Percentiles rank a stretch among this genome's conserved stretches.
phyloP scores from a whole-genome alignment of 2,888 invertebrate species.

The Trissolcus japonicus region DNA sequence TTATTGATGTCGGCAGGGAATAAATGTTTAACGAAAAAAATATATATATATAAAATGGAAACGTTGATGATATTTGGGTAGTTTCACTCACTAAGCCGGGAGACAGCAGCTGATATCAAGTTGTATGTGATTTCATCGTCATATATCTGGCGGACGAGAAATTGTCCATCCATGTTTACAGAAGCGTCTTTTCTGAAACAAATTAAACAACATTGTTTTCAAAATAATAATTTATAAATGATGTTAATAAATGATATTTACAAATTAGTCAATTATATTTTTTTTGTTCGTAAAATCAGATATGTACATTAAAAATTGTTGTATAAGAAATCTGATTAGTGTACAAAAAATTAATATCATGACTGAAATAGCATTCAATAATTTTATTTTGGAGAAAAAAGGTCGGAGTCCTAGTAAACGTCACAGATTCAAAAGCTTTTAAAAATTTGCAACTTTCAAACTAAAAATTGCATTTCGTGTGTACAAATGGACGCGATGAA shows the following conservation, averaged over 20 bases:
- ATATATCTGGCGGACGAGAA: constrained; percentile 94
- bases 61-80: neutral
- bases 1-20: neutral
- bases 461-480: neutral
- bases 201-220: constrained; percentile 9
- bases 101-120: constrained; percentile 93
- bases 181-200: constrained; percentile 90
- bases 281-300: too few species aligned
- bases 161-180: constrained; percentile 95
- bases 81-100: constrained; percentile 88
- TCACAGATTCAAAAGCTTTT: neutral
- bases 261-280: too few species aligned
- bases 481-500: too few species aligned
- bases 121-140: constrained; percentile 97
- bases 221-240: neutral
- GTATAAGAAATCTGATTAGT: neutral
- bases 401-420: too few species aligned
- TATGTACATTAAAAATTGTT: neutral
- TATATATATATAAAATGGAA: neutral
- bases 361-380: too few species aligned
- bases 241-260: too few species aligned
- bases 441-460: too few species aligned
- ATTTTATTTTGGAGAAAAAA: too few species aligned
- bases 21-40: neutral
- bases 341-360: too few species aligned